Evolutionary conservation across 2,113 vertebrate species (phyloP).

Genomic region (Vombatus ursinus): DNA sequence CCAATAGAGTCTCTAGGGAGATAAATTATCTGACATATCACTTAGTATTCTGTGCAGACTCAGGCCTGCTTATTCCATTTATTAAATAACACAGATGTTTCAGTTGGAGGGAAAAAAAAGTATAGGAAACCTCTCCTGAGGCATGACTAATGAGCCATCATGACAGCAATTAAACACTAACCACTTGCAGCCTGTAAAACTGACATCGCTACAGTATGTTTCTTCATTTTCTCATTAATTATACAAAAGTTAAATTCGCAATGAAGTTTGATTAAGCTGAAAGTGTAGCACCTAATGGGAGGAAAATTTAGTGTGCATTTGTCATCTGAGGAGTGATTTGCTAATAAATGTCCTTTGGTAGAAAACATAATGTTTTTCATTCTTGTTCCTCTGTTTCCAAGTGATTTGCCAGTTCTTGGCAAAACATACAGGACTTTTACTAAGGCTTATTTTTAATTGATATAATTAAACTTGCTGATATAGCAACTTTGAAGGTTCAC

Average conservation of each 20-base stretch:
- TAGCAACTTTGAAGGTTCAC: background rate
- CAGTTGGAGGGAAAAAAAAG: conserved; percentile 70
- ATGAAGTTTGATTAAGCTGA: conserved; percentile 78
- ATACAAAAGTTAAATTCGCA: conserved; percentile 78
- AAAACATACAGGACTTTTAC: conserved; percentile 16
- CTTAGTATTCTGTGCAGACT: conserved; percentile 70
- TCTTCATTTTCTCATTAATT: conserved; percentile 80
- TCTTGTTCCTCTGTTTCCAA: conserved; percentile 48
- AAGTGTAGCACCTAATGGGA: conserved; percentile 74
- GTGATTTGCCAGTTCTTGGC: conserved; percentile 57
- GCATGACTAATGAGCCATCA: conserved; percentile 82
- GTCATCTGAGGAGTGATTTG: conserved; percentile 6
- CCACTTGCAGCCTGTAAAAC: conserved; percentile 73
- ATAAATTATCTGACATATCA: conserved; percentile 46
- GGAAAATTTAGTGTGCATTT: conserved; percentile 56
- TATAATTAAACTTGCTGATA: background rate
- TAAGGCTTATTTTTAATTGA: conserved; percentile 43
- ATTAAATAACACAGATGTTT: conserved; percentile 79
- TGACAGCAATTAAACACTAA: conserved; percentile 81
- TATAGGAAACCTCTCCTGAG: conserved; percentile 72
- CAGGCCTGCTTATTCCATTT: conserved; percentile 71
- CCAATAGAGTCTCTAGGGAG: conserved; percentile 46
- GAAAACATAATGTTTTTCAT: conserved; percentile 51
- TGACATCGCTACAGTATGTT: conserved; percentile 60
- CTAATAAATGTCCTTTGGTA: conserved; percentile 52